Base-by-base conservation (phyloP, 2,888 invertebrate species). In the Cheilosia impressa region DNA sequence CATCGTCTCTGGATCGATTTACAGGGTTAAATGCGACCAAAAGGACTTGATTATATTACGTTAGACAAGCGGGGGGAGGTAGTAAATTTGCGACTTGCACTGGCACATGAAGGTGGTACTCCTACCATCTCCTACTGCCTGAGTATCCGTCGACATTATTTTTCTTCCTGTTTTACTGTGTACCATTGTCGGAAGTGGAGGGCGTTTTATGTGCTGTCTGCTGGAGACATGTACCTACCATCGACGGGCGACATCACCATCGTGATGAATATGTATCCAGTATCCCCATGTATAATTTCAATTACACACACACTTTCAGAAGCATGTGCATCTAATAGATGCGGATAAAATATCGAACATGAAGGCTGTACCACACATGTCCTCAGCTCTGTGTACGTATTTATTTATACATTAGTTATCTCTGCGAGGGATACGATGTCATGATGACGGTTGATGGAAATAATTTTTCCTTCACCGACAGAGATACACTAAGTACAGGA, bases 331-430 rank as follows among this genome's bases (percentile, higher is more conserved):
- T 41, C 24, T n/a, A 63, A 66, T 66, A 66, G 10, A 22, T 50
- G 22, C 65, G 24, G 27, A 66, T 53, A 66, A 50, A 60, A n/a
- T 17, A 19, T 63, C 10, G 47, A 62, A 45, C 57, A 66, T 53
- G 53, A 66, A 43, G 38, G 27, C 50, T 13, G 53, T 27, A 13
- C 34, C 19, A 50, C 62, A 34, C 45, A 45, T 62, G 43, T 62
- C 63, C 31, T 34, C 17, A 34, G 31, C 50, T 63, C 19, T 43
- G 60, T 55, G 53, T 73, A 52, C 69, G 58, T 76, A 58, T 58
- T 76, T 81, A 81, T 76, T 76, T 69, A 65, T 63, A 69, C 69
- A 81, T 81, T 76, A 76, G 76, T 71, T 65, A 43, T 50, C 68
- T 43, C 17, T 43, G 19, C 50, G 52, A 52, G 58, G 31, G 31